Evolutionary conservation across 2,797 vertebrate species (phyloP).

Genomic region (Sebastes minor): DNA sequence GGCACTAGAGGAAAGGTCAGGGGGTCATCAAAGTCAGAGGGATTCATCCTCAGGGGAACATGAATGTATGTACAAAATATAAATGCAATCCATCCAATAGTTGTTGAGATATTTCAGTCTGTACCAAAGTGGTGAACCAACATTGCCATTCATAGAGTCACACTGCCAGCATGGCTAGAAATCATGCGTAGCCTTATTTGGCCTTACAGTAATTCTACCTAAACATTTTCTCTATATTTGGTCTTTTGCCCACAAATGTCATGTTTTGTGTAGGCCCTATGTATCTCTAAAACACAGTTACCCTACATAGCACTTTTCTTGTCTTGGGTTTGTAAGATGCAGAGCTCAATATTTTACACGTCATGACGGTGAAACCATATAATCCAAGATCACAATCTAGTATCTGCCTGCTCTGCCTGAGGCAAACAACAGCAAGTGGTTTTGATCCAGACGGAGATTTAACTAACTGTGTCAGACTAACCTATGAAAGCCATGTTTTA

Average conservation of each 20-base stretch:
- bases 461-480: slow-evolving; percentile 41
- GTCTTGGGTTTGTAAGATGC: slow-evolving; percentile 7
- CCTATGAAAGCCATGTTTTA: slow-evolving; percentile 48
- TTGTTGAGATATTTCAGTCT: background rate
- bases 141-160: background rate
- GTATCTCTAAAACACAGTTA: slow-evolving; percentile 9
- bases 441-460: slow-evolving; percentile 46
- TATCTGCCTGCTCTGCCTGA: slow-evolving; percentile 9
- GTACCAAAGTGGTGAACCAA: background rate
- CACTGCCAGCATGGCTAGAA: background rate
- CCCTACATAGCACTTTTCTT: slow-evolving; percentile 11
- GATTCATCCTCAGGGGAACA: background rate
- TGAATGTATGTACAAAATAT: background rate
- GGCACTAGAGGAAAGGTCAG: background rate
- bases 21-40: background rate
- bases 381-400: slow-evolving; percentile 39
- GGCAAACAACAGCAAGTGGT: slow-evolving; percentile 65
- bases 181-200: background rate
- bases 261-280: background rate
- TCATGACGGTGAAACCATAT: slow-evolving; percentile 24
- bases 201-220: background rate
- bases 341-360: slow-evolving; percentile 31
- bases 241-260: background rate
- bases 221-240: slow-evolving; percentile 12
- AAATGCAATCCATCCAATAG: background rate